A percentile compares a stretch with the other conserved stretches of the same genome.
Evolutionary conservation across 2,797 vertebrate species (phyloP).

Genomic region (Crenuchus spilurus): DNA sequence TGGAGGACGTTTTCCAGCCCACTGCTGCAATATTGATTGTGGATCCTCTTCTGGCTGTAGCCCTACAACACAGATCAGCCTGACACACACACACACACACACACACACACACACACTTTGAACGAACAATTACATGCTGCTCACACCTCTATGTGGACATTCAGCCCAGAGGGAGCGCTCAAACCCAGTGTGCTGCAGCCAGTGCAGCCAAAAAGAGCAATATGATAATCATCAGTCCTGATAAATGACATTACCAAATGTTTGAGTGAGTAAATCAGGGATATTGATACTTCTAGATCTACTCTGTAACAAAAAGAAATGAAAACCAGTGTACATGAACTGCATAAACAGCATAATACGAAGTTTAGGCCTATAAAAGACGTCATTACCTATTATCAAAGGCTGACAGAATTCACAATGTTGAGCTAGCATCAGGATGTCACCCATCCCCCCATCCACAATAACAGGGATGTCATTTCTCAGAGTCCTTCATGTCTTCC

Average conservation of each 20-base stretch:
- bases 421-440: no score
- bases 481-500: no score
- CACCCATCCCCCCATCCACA: no score
- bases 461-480: no score
- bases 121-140: slow-evolving; percentile 74
- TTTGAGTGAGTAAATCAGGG: no score
- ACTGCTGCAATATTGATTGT: slow-evolving; percentile 78
- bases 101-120: slow-evolving; percentile 34
- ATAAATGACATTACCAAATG: background rate
- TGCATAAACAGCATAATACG: no score
- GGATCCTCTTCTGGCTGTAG: slow-evolving; percentile 61
- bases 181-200: background rate
- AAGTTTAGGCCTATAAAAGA: no score
- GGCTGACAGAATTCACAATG: no score
- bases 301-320: no score
- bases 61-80: slow-evolving; percentile 63
- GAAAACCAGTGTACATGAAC: no score
- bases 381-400: no score
- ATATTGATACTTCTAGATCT: no score
- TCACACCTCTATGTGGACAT: slow-evolving; percentile 29
- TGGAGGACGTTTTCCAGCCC: slow-evolving; percentile 77
- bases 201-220: background rate
- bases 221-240: background rate
- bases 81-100: slow-evolving; percentile 62
- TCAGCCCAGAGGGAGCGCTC: background rate